Evolutionary conservation across 2,113 vertebrate genomes (phyloP).

Genomic region (Sander vitreus): DNA sequence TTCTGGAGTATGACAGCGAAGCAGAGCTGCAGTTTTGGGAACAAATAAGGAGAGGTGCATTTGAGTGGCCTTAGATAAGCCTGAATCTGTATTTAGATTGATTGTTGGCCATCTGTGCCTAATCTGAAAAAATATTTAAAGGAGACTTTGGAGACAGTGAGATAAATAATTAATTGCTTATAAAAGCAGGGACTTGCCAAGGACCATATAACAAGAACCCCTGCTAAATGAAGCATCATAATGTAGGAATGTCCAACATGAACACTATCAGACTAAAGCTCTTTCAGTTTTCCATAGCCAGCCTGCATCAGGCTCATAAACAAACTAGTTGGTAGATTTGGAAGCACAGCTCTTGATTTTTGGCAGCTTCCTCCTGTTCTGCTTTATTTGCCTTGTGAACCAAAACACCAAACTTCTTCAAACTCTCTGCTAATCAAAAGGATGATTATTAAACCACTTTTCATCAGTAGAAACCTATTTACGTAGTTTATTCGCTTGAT

Average conservation of each 20-base stretch:
- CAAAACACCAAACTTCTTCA: conserved; percentile 1
- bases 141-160: conserved; percentile 65
- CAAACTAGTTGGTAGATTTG: not conserved
- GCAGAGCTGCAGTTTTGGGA: conserved; percentile 30
- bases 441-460: not conserved
- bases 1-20: conserved; percentile 36
- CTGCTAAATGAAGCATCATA: conserved; percentile 71
- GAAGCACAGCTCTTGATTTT: not conserved
- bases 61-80: conserved; percentile 46
- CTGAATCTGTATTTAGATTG: conserved; percentile 75
- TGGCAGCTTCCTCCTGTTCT: conserved; percentile 3
- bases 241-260: conserved; percentile 68
- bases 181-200: conserved; percentile 77
- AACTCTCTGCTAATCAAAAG: not conserved
- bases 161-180: conserved; percentile 77
- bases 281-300: conserved; percentile 27
- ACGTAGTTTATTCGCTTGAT: too few species aligned
- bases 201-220: conserved; percentile 67
- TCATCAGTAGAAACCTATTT: not conserved
- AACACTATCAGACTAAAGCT: conserved; percentile 54
- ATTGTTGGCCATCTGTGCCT: conserved; percentile 73
- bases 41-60: conserved; percentile 55
- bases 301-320: conserved; percentile 6
- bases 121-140: conserved; percentile 76
- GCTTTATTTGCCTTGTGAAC: conserved; percentile 5